Evolutionary conservation across 1,140 invertebrate species (phyloP), one percentile per base, ranked within the genome.

Genomic region (Gonatopus flavifemur): DNA sequence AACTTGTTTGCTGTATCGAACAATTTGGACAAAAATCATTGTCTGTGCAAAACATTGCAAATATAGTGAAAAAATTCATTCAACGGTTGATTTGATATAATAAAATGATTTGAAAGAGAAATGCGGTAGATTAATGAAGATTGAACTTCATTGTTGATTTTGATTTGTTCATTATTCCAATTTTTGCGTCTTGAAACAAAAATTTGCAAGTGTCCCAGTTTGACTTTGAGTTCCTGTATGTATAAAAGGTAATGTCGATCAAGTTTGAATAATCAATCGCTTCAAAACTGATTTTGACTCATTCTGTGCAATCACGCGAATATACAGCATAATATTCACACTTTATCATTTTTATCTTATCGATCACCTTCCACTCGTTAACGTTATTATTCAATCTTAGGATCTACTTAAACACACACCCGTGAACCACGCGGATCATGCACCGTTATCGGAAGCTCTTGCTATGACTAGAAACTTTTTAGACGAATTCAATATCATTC

Each of bases 371-470:
- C 1, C 28, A 33, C n/a, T 21, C 30, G 48, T 51, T 59, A 59
- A 60, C n/a, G n/a, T 35, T 42, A 3, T 18, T 12, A 3, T 25
- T 50, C 16, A 18, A 37, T 52, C 37, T 24, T 74, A 93, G 84
- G 94, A 97, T 84, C 81, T 96, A 41, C 80, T 96, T 25, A 91
- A 93, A 66, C 91, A 91, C 67, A 93, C 91, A n/a, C 89, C 90
- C 18, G 77, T 82, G 30, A 85, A 84, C 65, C 91, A 94, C 79
- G 86, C 89, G 0, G 93, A 96, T 74, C 85, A 92, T 69, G 82
- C 85, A 45, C 87, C 88, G 54, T 74, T 97, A 30, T 86, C 87
- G 24, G 89, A 92, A 62, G 91, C 93, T 20, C 79, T 95, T 10
- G 87, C 88, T 58, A 86, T 94, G 79, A 94, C 92, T 3, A 90